phyloP scores from a whole-genome alignment of 2,888 invertebrate genomes.

The Euproctis similis region DNA sequence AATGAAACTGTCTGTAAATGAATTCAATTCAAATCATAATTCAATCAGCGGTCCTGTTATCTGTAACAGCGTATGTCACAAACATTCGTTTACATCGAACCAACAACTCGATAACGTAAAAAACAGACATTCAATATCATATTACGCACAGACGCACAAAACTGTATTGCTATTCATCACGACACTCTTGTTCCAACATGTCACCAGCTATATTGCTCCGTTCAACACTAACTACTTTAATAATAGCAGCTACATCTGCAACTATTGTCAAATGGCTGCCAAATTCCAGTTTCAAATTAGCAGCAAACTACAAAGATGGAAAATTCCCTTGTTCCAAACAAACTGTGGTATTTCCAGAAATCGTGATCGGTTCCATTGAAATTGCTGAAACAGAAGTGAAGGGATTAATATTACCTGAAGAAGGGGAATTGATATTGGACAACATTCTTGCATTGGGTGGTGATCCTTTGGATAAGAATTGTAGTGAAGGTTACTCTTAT shows the following conservation, averaged over 20 bases:
- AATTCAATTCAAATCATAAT: too few relatives aligned
- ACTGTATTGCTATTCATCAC: constrained; percentile 35
- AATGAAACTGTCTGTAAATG: too few relatives aligned
- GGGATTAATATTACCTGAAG: constrained; percentile 50
- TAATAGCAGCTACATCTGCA: constrained; percentile 30
- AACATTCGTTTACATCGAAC: constrained; percentile 35
- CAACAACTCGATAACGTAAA: constrained; percentile 39
- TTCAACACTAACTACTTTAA: constrained; percentile 13
- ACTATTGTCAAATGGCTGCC: constrained; percentile 53
- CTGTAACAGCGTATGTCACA: constrained; percentile 37
- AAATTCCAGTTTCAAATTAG: constrained; percentile 48
- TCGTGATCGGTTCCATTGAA: constrained; percentile 35
- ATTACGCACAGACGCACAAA: constrained; percentile 37
- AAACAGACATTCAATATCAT: constrained; percentile 49
- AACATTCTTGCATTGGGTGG: constrained; percentile 41
- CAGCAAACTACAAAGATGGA: constrained; percentile 46
- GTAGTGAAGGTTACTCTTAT: constrained; percentile 38
- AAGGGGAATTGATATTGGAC: constrained; percentile 54
- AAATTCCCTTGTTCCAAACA: constrained; percentile 58
- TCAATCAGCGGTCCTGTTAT: constrained; percentile 20
- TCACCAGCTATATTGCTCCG: constrained; percentile 7
- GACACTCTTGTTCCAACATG: constrained; percentile 21
- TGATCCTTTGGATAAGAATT: constrained; percentile 34
- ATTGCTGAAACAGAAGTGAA: constrained; percentile 37
- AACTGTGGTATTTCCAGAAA: constrained; percentile 53